These are phyloP conservation scores for Falcunculus frontatus DNA, from an alignment of 2,113 vertebrate genomes.

Conservation along the genomic window DNA sequence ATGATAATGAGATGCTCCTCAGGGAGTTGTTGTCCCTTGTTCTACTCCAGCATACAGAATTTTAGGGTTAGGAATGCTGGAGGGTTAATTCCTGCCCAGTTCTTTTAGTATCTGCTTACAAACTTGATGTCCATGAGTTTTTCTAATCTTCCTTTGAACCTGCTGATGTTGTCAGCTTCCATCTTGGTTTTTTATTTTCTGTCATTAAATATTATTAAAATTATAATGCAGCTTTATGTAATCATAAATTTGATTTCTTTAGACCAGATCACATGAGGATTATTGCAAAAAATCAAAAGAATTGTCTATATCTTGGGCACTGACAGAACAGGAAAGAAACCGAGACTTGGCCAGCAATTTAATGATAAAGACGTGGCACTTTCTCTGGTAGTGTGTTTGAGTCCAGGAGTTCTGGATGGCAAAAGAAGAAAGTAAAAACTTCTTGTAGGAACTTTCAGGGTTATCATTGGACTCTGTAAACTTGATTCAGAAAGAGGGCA, in stretches of 20 bases:
- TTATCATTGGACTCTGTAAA: background rate
- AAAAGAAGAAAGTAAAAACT: background rate
- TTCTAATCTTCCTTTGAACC: background rate
- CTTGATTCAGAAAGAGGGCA: background rate
- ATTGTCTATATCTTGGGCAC: background rate
- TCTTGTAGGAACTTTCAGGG: background rate
- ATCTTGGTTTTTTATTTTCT: background rate
- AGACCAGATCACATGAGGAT: background rate
- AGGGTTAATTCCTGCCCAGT: background rate
- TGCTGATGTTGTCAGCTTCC: background rate
- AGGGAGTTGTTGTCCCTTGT: background rate
- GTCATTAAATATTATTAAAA: background rate
- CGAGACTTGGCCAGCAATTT: background rate
- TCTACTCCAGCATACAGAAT: background rate
- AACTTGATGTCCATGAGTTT: background rate
- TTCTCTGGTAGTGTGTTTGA: background rate
- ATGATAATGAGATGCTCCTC: background rate
- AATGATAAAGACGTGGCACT: background rate
- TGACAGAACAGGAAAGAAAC: background rate
- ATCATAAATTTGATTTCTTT: background rate
- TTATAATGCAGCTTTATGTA: background rate
- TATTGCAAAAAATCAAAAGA: background rate
- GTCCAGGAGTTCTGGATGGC: background rate
- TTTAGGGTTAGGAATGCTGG: background rate
- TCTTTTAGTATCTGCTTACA: background rate